phyloP scores from a whole-genome alignment of 2,113 vertebrate genomes.

The Ciconia maguari region DNA sequence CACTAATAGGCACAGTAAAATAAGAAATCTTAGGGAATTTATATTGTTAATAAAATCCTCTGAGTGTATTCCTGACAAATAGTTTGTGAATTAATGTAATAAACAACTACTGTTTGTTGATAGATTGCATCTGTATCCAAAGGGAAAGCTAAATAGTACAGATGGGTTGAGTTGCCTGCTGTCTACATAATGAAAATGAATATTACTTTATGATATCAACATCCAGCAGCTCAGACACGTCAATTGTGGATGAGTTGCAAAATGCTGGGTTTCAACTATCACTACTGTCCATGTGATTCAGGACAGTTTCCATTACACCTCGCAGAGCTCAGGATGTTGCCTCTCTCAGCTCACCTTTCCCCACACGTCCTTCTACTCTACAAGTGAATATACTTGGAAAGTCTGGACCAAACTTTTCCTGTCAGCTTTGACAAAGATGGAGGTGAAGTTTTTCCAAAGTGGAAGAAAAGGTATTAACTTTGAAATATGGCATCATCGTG shows the following conservation, averaged over 20 bases:
- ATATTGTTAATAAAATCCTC: not conserved
- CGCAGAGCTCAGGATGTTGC: not conserved
- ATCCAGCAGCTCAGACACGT: rapidly evolving
- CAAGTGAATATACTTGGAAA: not conserved
- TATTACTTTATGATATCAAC: not conserved
- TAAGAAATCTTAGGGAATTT: not conserved
- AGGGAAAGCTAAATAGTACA: not conserved
- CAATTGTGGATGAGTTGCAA: not conserved
- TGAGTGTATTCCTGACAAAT: not conserved
- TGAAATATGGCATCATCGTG: not conserved
- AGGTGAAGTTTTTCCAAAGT: not conserved
- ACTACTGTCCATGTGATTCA: not conserved
- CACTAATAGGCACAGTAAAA: not conserved
- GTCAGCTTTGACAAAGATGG: not conserved
- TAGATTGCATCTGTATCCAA: not conserved
- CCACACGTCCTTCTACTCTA: not conserved
- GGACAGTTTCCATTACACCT: not conserved
- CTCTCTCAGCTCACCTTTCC: not conserved
- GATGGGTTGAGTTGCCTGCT: not conserved
- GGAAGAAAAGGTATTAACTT: not conserved
- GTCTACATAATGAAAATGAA: not conserved
- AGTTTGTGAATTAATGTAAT: not conserved
- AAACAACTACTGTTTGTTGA: not conserved
- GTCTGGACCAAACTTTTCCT: not conserved
- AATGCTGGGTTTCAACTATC: not conserved